Evolutionary conservation across 2,113 vertebrate species (phyloP), one percentile per base, ranked within the genome.

Genomic region (Corapipo altera): DNA sequence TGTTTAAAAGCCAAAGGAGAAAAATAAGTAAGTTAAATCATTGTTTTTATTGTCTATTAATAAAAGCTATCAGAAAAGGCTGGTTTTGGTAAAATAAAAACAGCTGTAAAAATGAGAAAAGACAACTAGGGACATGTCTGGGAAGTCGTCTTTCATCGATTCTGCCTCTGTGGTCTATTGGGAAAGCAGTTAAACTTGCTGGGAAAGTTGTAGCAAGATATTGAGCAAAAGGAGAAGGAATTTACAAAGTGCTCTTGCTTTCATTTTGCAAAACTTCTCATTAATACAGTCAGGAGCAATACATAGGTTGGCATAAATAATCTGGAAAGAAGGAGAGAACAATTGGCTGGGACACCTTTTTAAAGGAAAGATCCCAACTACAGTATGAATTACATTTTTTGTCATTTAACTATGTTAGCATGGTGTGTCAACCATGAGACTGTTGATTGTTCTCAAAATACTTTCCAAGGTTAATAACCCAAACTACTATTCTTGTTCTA

Each of bases 91-190:
- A 67, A 90, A 97, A 85, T 75, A 77, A 80, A 55, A 96, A 76
- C 77, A 93, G 48, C 93, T 97, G 87, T 82, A 93, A 96, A 92
- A n/a, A 85, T 64, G 96, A 95, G 77, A 97, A 82, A 96, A 97
- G 73, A 55, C 11, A 35, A 33, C 59, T 26, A 48, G 13, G 32
- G 54, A 49, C 19, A 59, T 27, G 33, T 33, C 24, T 75, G 32
- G 54, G 80, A 88, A 94, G 46, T 19, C 57, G 87, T 5, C 93
- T 97, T 95, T 72, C 72, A 76, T 39, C 74, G 37, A 83, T 86
- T 54, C 35, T 76, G 54, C 92, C 87, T 94, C 21, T 54, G 33
- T 88, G 43, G 27, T 83, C 62, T 93, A 41, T 59, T 62, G 76
- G 69, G 19, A 93, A 94, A 90, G 49, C 46, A 65, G 11, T 70